phyloP scores from a whole-genome alignment of 2,797 vertebrate species.

The Cryptoblepharus egeriae region DNA sequence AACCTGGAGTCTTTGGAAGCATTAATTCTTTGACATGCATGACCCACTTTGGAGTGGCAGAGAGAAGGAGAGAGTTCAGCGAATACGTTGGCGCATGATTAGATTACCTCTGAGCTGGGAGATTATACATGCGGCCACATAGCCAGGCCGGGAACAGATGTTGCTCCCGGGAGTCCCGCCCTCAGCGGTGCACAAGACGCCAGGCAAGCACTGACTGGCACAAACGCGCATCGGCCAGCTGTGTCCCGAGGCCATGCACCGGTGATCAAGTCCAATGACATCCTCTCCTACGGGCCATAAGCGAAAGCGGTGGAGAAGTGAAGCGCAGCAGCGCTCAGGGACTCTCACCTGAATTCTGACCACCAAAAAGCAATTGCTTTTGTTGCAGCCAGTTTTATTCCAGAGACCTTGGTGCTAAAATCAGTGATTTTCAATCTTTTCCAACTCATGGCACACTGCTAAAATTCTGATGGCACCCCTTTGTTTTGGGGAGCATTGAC shows the following conservation, averaged over 20 bases:
- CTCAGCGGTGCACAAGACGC: not conserved
- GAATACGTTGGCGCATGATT: not conserved
- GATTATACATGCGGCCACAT: not conserved
- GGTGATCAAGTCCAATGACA: not conserved
- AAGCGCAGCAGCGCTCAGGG: not conserved
- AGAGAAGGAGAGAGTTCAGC: not conserved
- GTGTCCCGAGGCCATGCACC: not conserved
- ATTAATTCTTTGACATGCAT: not conserved
- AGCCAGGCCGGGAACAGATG: not conserved
- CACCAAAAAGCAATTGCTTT: not conserved
- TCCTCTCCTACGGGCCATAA: not conserved
- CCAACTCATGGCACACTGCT: no score
- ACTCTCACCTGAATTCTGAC: not conserved
- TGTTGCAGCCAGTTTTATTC: not conserved
- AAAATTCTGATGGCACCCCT: no score
- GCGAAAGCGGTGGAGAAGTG: not conserved
- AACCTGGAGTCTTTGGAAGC: no score
- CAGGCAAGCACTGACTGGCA: no score
- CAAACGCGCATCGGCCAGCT: not conserved
- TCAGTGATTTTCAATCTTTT: no score
- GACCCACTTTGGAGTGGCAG: not conserved
- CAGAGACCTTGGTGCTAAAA: not conserved
- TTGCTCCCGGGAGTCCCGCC: not conserved
- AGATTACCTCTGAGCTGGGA: not conserved
- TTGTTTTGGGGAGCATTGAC: no score